Evolutionary conservation across 2,113 vertebrate species (phyloP), one percentile per base, ranked within the genome.

Genomic region (Coptodon bakossiorum): DNA sequence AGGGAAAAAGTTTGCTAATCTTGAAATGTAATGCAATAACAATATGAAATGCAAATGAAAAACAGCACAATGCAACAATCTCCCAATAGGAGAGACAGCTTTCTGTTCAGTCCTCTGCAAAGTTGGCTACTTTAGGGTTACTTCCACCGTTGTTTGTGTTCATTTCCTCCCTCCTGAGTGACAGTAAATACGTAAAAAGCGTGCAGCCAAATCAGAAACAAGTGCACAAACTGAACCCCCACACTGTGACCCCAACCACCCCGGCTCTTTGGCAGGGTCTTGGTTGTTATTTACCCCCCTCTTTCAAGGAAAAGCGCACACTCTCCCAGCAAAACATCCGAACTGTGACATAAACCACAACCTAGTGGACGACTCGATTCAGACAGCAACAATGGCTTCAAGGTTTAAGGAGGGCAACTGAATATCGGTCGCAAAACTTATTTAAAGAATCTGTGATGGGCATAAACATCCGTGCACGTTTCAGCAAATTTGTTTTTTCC

Each of bases 251-350:
- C 92, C 91, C 85, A 50, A 29, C 80, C 14, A 53, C 24, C 81
- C 40, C 61, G 13, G n/a, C 14, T 43, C 22, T 81, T 40, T 82
- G 34, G 31, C 9, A 19, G 73, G 78, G 54, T 85, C 80, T 84
- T 85, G 71, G 48, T 86, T 91, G 91, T 94, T 95, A 90, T 94
- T 94, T 91, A 92, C 81, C 84, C 68, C 43, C 24, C 16, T 87
- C 90, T 88, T 86, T 57, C 76, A 87, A 82, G 57, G 76, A 87
- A 88, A 90, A 88, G 43, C 52, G 16, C 81, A 19, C 53, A 7
- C 34, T 4, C 54, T n/a, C 63, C 27, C 82, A 81, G 73, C 87
- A 71, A 83, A 92, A 93, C 93, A 93, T 92, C 90, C 90, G 91
- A 94, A 48, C 56, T 68, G 88, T 87, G 85, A 85, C 94, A 90